These are phyloP conservation scores for Glyphotaelius pellucidus DNA, from an alignment of 2,888 invertebrate species.

Conservation along the genomic window DNA sequence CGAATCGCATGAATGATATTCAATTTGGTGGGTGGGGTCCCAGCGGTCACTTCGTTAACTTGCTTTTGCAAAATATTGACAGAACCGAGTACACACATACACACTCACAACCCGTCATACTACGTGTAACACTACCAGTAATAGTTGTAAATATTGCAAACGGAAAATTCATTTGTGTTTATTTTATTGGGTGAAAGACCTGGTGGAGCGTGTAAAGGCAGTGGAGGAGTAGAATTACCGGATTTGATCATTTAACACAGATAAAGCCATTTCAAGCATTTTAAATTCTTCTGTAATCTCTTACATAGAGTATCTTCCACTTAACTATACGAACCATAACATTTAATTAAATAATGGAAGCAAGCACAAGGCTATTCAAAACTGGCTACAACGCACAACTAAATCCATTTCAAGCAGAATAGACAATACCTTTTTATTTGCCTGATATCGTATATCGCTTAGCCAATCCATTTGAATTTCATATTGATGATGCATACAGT, in stretches of 20 bases:
- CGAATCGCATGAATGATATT: conserved; percentile 53
- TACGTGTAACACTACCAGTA: neutral
- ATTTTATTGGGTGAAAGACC: neutral
- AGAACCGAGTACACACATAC: neutral
- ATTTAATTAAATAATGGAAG: too few relatives aligned
- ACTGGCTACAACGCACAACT: too few relatives aligned
- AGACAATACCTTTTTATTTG: too few relatives aligned
- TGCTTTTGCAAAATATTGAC: conserved; percentile 41
- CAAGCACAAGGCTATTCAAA: too few relatives aligned
- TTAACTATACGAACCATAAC: too few relatives aligned
- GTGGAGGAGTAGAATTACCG: neutral
- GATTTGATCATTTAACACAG: neutral
- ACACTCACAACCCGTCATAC: neutral
- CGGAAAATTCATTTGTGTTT: neutral
- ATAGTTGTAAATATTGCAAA: neutral
- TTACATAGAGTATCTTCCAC: too few relatives aligned
- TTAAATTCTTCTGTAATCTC: too few relatives aligned
- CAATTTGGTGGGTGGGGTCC: conserved; percentile 48
- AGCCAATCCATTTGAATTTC: too few relatives aligned
- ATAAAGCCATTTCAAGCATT: neutral
- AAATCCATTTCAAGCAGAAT: too few relatives aligned
- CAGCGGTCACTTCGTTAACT: conserved; percentile 54
- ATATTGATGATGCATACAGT: too few relatives aligned
- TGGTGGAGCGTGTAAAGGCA: neutral
- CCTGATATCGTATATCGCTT: too few relatives aligned